Percentiles rank a stretch among this genome's conserved stretches.
phyloP scores from a whole-genome alignment of 1,140 invertebrate species.

The Drosophila subobscura region DNA sequence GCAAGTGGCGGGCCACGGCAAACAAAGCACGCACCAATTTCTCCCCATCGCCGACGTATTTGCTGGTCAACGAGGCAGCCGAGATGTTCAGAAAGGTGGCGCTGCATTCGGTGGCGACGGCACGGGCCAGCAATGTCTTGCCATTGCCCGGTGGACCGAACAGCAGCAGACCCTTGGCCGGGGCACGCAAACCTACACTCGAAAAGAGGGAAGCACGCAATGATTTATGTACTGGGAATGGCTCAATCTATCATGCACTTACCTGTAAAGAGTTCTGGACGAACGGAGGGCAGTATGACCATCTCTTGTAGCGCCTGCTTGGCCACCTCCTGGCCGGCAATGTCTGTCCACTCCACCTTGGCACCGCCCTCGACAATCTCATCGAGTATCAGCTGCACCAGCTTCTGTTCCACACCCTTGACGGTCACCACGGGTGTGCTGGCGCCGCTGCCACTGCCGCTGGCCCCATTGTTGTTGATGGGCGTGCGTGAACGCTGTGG shows the following conservation, averaged over 20 bases:
- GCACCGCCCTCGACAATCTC: conserved; percentile 91
- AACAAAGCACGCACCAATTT: conserved; percentile 98
- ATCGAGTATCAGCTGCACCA: conserved; percentile 91
- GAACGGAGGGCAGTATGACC: conserved; percentile 96
- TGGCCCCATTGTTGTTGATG: conserved; percentile 72
- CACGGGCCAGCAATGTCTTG: conserved; percentile 95
- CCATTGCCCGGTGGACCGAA: conserved; percentile 95
- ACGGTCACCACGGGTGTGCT: conserved; percentile 85
- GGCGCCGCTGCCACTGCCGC: conserved; percentile 84
- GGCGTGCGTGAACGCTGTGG: conserved; percentile 79
- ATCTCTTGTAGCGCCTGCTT: conserved; percentile 99
- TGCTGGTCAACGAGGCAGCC: conserved; percentile 98
- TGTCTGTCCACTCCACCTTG: conserved; percentile 95
- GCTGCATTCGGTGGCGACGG: conserved; percentile 95
- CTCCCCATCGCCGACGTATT: conserved; percentile 98
- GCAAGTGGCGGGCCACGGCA: conserved; percentile 95
- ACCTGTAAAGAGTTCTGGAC: conserved; percentile 98
- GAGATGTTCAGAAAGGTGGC: conserved; percentile 99
- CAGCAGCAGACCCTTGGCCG: conserved; percentile 95
- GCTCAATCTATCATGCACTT: conserved; percentile 78
- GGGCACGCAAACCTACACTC: conserved; percentile 85
- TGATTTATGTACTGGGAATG: neutral
- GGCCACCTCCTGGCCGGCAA: conserved; percentile 94
- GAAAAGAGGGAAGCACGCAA: no score
- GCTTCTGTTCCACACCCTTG: conserved; percentile 94